Conservation (phyloP, 1,140 invertebrate genomes). For the Aphelinus atriplicis region DNA sequence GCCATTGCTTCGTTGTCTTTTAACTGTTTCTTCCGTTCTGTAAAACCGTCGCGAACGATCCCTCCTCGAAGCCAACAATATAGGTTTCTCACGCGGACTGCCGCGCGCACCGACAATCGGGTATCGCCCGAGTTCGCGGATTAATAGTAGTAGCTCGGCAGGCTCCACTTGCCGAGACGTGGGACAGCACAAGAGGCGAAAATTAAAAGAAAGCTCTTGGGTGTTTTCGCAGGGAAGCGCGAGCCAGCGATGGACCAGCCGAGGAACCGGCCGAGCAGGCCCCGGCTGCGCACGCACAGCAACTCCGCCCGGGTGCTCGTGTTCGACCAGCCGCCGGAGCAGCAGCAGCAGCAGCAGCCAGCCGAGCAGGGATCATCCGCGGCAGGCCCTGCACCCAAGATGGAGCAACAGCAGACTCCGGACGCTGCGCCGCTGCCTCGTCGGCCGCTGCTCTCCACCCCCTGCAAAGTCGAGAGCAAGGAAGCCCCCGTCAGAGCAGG, state of each 20-base stretch:
- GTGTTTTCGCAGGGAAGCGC: too few species aligned
- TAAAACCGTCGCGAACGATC: too few species aligned
- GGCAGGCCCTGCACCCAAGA: conserved; percentile 38
- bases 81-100: too few species aligned
- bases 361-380: conserved; percentile 13
- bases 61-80: too few species aligned
- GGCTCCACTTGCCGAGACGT: too few species aligned
- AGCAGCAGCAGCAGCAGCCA: conserved; percentile 32
- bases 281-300: conserved; percentile 64
- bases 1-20: too few species aligned
- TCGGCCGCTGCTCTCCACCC: conserved; percentile 38
- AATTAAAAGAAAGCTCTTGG: too few species aligned
- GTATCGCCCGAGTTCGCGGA: too few species aligned
- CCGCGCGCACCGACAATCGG: too few species aligned
- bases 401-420: conserved; percentile 34
- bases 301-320: conserved; percentile 69
- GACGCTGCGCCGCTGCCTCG: conserved; percentile 44
- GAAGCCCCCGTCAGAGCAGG: conserved; percentile 62
- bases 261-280: conserved; percentile 61
- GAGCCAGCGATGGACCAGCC: conserved; percentile 57
- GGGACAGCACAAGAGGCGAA: too few species aligned
- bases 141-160: too few species aligned
- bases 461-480: conserved; percentile 57
- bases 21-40: too few species aligned
- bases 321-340: conserved; percentile 63